Conservation (phyloP, 1,140 invertebrate genomes). For the Neotoxoptera formosana region DNA sequence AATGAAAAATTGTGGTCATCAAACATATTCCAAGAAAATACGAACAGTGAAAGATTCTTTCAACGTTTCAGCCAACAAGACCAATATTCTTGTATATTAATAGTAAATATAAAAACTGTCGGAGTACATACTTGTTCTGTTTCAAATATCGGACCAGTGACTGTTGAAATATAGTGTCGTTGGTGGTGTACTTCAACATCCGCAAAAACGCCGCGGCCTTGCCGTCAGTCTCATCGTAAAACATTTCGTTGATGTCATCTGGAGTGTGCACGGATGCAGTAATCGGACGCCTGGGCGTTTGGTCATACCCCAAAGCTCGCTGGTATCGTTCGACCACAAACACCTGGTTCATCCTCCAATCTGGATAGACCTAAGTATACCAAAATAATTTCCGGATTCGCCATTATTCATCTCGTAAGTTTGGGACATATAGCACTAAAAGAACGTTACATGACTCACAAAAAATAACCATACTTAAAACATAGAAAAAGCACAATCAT, state of each 20-base stretch:
- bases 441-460: neutral
- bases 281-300: neutral
- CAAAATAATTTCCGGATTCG: neutral
- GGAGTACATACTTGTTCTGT: neutral
- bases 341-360: conserved; percentile 89
- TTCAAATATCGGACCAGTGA: neutral
- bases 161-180: conserved; percentile 3
- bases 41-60: neutral
- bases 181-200: neutral
- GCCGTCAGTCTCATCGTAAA: neutral
- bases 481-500: neutral
- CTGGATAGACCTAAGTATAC: conserved; percentile 77
- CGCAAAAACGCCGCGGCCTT: neutral
- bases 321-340: conserved; percentile 83
- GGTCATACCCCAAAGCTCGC: conserved; percentile 80
- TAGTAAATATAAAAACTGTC: neutral
- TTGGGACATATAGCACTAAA: neutral
- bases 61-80: neutral
- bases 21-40: neutral
- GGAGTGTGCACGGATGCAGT: neutral
- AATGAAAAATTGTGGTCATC: neutral
- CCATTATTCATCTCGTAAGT: neutral
- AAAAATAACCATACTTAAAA: neutral
- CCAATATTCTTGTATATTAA: neutral
- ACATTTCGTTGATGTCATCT: neutral